phyloP scores from a whole-genome alignment of 2,113 vertebrate genomes.

The Struthio camelus region DNA sequence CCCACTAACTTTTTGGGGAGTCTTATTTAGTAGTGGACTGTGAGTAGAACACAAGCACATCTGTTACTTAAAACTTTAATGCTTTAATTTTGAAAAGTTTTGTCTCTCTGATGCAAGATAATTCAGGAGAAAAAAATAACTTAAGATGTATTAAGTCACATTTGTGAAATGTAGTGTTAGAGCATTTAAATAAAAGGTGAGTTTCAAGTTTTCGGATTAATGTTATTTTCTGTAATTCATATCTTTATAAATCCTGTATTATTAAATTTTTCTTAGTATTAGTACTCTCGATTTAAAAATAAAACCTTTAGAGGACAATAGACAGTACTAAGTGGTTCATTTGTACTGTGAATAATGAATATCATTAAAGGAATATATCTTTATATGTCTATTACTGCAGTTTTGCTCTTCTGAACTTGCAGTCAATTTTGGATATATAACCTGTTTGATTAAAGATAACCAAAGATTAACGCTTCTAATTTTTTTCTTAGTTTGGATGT shows the following conservation, averaged over 20 bases:
- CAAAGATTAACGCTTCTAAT: neutral
- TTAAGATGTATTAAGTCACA: neutral
- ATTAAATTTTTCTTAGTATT: neutral
- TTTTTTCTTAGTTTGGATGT: conserved; percentile 83
- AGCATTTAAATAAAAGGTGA: neutral
- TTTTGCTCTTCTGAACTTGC: neutral
- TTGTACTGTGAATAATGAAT: neutral
- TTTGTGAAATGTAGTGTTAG: neutral
- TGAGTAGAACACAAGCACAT: rapidly evolving
- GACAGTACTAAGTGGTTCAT: no score
- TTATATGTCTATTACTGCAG: neutral
- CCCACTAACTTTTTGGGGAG: neutral
- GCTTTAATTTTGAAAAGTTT: neutral
- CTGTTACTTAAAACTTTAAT: neutral
- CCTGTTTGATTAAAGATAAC: neutral
- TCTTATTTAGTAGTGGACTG: neutral
- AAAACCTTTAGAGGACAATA: no score
- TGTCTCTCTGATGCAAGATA: neutral
- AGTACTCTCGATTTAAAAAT: no score
- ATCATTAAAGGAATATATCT: neutral
- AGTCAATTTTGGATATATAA: neutral
- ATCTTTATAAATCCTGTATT: neutral
- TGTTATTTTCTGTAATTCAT: neutral
- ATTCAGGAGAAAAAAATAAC: neutral
- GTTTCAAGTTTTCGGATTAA: neutral